Evolutionary conservation across 1,140 invertebrate species (phyloP).

Genomic region (Drosophila quadrilineata): DNA sequence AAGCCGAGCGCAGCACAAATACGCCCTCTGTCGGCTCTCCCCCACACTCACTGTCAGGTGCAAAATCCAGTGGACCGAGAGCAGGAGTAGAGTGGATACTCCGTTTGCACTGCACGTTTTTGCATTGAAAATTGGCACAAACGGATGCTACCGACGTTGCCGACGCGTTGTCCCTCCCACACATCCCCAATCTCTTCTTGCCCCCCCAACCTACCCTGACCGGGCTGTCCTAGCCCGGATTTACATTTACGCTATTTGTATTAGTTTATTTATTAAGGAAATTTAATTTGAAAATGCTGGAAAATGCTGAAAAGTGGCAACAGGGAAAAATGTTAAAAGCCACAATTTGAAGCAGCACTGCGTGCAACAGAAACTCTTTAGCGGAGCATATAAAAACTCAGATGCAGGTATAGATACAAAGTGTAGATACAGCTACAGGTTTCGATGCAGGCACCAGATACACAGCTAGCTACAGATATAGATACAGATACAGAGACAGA

Average conservation of each 20-base stretch:
- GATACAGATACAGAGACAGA: conserved; percentile 2
- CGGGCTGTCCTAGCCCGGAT: too few relatives aligned
- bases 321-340: neutral
- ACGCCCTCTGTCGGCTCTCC: conserved; percentile 24
- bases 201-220: neutral
- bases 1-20: conserved; percentile 65
- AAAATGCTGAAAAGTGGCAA: neutral
- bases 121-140: conserved; percentile 65
- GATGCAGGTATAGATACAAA: neutral
- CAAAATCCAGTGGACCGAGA: neutral
- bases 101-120: conserved; percentile 30
- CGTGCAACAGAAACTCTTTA: neutral
- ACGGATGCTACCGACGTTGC: conserved; percentile 53
- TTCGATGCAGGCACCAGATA: neutral
- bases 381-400: neutral
- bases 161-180: neutral
- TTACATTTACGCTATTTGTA: neutral
- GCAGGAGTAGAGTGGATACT: conserved; percentile 16
- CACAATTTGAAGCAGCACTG: neutral
- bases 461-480: neutral
- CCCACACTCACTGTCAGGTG: neutral
- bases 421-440: neutral
- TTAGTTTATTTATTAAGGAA: conserved; percentile 33
- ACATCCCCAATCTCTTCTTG: neutral
- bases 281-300: conserved; percentile 29